A percentile compares a stretch with the other conserved stretches of the same genome.
phyloP scores from a whole-genome alignment of 1,140 invertebrate species.

The Drosophila nannoptera region DNA sequence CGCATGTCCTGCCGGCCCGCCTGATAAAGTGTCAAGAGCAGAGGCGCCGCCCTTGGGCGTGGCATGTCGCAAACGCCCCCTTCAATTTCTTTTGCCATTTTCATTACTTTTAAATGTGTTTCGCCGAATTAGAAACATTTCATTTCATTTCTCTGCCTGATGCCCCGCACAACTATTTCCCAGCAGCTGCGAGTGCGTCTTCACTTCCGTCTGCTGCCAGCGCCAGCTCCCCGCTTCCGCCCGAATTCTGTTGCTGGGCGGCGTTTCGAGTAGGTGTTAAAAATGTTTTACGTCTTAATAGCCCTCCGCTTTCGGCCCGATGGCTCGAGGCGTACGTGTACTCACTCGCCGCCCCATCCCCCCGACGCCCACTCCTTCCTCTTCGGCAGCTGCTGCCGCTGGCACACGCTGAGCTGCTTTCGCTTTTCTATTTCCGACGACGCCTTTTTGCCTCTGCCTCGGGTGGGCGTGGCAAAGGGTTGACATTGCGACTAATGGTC shows the following conservation, averaged over 20 bases:
- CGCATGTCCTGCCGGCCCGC: slow-evolving; percentile 58
- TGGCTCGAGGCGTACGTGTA: slow-evolving; percentile 17
- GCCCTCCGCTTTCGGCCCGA: slow-evolving; percentile 31
- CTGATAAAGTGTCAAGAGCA: slow-evolving; percentile 64
- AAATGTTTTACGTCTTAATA: slow-evolving; percentile 77
- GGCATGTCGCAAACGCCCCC: slow-evolving; percentile 31
- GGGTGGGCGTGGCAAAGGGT: slow-evolving; percentile 21
- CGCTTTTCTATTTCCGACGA: slow-evolving; percentile 37
- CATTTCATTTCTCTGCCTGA: slow-evolving; percentile 50
- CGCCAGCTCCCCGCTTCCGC: background rate
- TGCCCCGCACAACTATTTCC: slow-evolving; percentile 43
- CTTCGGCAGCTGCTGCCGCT: slow-evolving; percentile 20
- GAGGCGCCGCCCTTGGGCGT: slow-evolving; percentile 16
- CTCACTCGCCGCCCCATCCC: background rate
- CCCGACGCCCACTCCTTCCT: background rate
- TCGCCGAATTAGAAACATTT: slow-evolving; percentile 70
- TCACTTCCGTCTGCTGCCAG: slow-evolving; percentile 14
- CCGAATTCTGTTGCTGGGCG: slow-evolving; percentile 19
- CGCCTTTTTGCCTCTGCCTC: slow-evolving; percentile 12
- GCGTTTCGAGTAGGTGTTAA: slow-evolving; percentile 64
- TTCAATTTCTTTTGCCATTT: slow-evolving; percentile 61
- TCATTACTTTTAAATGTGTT: slow-evolving; percentile 72
- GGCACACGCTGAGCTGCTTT: slow-evolving; percentile 39
- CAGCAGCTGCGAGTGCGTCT: slow-evolving; percentile 18
- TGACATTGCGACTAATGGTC: slow-evolving; percentile 55